Percentiles rank a stretch among this genome's conserved stretches.
Conservation (phyloP, 2,888 invertebrate species). For the Tenthredo mesomela region DNA sequence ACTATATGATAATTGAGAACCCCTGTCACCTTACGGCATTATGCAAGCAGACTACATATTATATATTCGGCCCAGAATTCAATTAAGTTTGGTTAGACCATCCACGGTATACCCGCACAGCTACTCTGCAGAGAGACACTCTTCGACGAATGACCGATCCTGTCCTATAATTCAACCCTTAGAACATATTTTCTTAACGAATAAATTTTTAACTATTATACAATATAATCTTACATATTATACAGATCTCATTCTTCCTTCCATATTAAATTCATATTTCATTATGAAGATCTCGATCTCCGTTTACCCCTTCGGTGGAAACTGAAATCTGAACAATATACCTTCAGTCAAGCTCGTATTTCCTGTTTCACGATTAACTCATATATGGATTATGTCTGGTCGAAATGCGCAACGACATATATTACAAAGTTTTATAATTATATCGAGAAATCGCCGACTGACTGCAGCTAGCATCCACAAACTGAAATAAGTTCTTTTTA, state of each 20-base stretch:
- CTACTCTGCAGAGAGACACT: background rate
- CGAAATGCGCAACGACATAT: background rate
- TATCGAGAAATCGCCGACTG: background rate
- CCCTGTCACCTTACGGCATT: constrained; percentile 75
- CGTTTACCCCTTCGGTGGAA: too few relatives aligned
- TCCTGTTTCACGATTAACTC: background rate
- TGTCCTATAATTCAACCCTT: background rate
- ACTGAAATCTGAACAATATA: background rate
- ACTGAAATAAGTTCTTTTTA: background rate
- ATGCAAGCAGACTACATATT: constrained; percentile 78
- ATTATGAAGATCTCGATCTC: background rate
- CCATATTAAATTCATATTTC: background rate
- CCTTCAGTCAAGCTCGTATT: too few relatives aligned
- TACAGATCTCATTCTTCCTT: background rate
- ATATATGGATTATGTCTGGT: background rate
- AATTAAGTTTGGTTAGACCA: constrained; percentile 78
- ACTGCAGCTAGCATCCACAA: background rate
- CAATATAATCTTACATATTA: background rate
- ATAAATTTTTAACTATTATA: background rate
- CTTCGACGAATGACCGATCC: constrained; percentile 29
- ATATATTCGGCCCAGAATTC: constrained; percentile 78
- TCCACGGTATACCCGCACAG: constrained; percentile 58
- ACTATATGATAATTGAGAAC: constrained; percentile 62
- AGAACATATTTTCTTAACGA: background rate
- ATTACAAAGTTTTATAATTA: background rate